Conservation (phyloP, 1,140 invertebrate species). For the Drosophila simulans region DNA sequence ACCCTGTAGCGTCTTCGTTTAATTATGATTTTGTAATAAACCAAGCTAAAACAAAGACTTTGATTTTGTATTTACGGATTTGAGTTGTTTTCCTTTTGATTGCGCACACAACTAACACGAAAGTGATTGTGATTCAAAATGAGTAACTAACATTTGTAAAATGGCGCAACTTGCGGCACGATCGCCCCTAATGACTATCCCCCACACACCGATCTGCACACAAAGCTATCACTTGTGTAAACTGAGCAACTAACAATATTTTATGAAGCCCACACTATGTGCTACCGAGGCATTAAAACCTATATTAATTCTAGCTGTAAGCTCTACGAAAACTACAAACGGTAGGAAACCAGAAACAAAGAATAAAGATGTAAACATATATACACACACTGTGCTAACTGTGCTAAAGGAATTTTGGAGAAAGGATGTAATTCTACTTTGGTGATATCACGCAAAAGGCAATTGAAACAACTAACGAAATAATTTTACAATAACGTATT, state of each 20-base stretch:
- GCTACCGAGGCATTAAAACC: constrained; percentile 76
- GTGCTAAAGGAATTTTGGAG: constrained; percentile 54
- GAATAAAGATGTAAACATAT: constrained; percentile 31
- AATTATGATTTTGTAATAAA: constrained; percentile 68
- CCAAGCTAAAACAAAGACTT: constrained; percentile 36
- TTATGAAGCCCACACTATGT: constrained; percentile 55
- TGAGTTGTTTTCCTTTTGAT: constrained; percentile 1
- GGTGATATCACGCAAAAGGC: constrained; percentile 81
- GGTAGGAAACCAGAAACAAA: constrained; percentile 26
- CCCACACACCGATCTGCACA: constrained; percentile 34
- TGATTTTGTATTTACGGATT: constrained; percentile 3
- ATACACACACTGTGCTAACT: constrained; percentile 35
- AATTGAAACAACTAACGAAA: constrained; percentile 78
- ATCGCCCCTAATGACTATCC: constrained; percentile 5
- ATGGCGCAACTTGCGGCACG: constrained; percentile 40
- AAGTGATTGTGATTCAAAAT: constrained; percentile 79
- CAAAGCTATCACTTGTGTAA: constrained; percentile 30
- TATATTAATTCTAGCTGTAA: constrained; percentile 61
- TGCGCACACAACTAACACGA: constrained; percentile 69
- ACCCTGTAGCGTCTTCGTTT: constrained; percentile 45
- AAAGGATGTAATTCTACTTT: constrained; percentile 61
- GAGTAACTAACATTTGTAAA: constrained; percentile 74
- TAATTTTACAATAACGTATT: constrained; percentile 67
- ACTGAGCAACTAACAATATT: constrained; percentile 63
- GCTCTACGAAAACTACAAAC: constrained; percentile 54